phyloP scores from a whole-genome alignment of 1,140 invertebrate species.

The Aphis craccivora region DNA sequence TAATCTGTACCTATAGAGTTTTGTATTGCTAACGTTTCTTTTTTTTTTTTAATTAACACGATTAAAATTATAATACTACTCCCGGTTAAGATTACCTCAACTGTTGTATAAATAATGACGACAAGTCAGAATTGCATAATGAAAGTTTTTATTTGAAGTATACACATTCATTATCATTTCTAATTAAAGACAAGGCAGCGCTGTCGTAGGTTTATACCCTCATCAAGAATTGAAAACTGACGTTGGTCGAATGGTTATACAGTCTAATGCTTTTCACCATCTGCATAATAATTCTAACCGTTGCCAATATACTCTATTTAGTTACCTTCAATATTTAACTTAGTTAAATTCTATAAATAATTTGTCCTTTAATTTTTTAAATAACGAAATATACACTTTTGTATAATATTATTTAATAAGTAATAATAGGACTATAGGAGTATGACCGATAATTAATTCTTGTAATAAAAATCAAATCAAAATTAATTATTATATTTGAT shows the following conservation, averaged over 20 bases:
- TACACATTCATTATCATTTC: constrained; percentile 57
- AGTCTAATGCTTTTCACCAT: constrained; percentile 41
- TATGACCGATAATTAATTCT: background rate
- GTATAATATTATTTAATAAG: background rate
- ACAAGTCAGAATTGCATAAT: constrained; percentile 20
- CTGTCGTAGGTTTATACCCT: constrained; percentile 13
- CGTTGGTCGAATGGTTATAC: constrained; percentile 22
- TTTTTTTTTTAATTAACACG: background rate
- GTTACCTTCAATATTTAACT: background rate
- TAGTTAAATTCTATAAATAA: background rate
- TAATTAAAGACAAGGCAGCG: constrained; percentile 51
- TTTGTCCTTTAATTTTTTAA: background rate
- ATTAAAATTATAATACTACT: constrained; percentile 36
- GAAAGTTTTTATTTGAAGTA: constrained; percentile 51
- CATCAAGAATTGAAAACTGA: constrained; percentile 48
- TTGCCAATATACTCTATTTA: constrained; percentile 4
- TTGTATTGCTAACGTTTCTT: background rate
- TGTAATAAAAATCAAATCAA: too few species aligned
- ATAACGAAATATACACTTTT: background rate
- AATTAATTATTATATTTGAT: background rate
- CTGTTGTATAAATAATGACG: constrained; percentile 43
- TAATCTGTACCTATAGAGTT: too few species aligned
- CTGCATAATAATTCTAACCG: constrained; percentile 32
- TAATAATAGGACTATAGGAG: background rate
- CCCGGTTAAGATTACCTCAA: constrained; percentile 20